These are phyloP conservation scores for Adelognathus sp. DNA, from an alignment of 2,888 invertebrate genomes.

Conservation along the genomic window DNA sequence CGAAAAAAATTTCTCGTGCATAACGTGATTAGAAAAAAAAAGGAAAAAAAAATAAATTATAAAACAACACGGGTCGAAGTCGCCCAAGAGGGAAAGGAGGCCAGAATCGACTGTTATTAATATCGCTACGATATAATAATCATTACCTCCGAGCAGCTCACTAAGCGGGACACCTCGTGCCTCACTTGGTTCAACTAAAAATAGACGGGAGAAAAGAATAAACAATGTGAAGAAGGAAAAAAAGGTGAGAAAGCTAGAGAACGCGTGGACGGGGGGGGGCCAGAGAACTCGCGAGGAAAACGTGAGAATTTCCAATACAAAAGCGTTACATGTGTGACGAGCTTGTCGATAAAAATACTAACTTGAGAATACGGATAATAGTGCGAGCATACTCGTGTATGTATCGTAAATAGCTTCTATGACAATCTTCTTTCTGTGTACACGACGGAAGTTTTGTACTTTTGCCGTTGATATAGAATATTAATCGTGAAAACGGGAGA, in stretches of 20 bases:
- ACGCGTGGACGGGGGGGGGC: background rate
- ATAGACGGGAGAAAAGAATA: slow-evolving; percentile 35
- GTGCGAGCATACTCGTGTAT: background rate
- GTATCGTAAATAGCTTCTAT: too few relatives aligned
- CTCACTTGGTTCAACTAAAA: slow-evolving; percentile 55
- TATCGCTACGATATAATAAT: slow-evolving; percentile 47
- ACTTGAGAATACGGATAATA: background rate
- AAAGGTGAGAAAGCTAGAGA: background rate
- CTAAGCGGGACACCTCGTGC: slow-evolving; percentile 43
- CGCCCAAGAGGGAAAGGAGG: slow-evolving; percentile 8
- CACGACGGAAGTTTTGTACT: background rate
- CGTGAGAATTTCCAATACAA: slow-evolving; percentile 1
- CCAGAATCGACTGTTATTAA: slow-evolving; percentile 19
- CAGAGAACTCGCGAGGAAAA: background rate
- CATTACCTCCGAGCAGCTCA: slow-evolving; percentile 50
- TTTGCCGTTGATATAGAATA: background rate
- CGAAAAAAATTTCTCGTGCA: slow-evolving; percentile 63
- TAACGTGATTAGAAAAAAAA: slow-evolving; percentile 55
- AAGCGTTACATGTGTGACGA: background rate
- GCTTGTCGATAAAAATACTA: background rate
- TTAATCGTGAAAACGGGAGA: background rate
- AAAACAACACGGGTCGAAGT: background rate
- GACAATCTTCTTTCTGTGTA: background rate
- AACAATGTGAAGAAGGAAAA: slow-evolving; percentile 1
- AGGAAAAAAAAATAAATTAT: slow-evolving; percentile 22